Evolutionary conservation across 2,797 vertebrate genomes (phyloP), one percentile per base, ranked within the genome.

Genomic region (Megaceryle alcyon): DNA sequence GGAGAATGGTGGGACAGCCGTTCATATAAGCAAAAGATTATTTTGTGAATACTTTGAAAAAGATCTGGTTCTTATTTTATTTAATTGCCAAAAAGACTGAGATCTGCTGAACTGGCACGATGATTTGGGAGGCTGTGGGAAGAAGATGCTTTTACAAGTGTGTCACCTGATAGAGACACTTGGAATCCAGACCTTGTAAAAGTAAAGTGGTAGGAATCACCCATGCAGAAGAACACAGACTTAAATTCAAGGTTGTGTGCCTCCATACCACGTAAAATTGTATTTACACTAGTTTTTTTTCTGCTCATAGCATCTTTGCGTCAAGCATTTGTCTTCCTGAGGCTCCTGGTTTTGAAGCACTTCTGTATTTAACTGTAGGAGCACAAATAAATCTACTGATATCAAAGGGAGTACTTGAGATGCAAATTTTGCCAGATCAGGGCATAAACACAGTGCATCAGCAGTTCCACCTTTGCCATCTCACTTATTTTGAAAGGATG

Each of bases 31-130:
- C 84, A 86, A 65, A 49, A 53, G 70, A 90, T 92, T 94, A 56
- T 94, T 94, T 93, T 91, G 65, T 95, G 95, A 94, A 83, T 96
- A 91, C 59, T 96, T 85, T 92, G 76, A 91, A 79, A 96, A 91
- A 79, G 41, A 84, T 64, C 90, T 82, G 90, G 48, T 94, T 78
- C 96, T 77, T 82, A 48, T 93, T 96, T 92, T 94, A 69, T 86
- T 94, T 96, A 96, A 96, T 77, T 81, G 81, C 57, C 73, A 77
- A 94, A 95, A 82, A 60, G 54, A 54, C 59, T 92, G 86, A 90
- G 89, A 92, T 95, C 79, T 93, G 22, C 39, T 89, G 31, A 89
- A 63, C 71, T 76, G 93, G 86, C 95, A 80, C 86, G 64, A 83
- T 94, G 82, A 97, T 86, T 97, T 94, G 82, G 76, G 49, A 93